phyloP scores from a whole-genome alignment of 2,113 vertebrate species.

The Archilochus colubris region DNA sequence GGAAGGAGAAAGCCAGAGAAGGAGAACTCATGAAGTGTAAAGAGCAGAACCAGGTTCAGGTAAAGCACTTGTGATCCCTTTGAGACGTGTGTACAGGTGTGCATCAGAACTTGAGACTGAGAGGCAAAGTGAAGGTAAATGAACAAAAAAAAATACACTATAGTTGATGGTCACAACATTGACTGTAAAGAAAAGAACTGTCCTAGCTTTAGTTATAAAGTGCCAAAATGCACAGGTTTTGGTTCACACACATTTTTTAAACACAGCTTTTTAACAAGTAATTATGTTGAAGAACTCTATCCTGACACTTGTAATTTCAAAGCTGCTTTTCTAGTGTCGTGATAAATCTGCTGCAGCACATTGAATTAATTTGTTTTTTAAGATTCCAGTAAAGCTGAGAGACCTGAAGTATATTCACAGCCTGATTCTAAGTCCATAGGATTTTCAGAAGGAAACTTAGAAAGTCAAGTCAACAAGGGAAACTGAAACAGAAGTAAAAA shows the following conservation, averaged over 20 bases:
- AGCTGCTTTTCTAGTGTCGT: background rate
- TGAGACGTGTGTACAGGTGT: background rate
- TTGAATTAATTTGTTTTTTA: background rate
- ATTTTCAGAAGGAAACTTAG: constrained; percentile 1
- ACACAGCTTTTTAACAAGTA: background rate
- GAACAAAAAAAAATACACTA: rapidly evolving
- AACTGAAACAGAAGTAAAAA: constrained; percentile 26
- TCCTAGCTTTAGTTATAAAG: background rate
- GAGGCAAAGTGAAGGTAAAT: background rate
- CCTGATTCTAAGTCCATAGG: background rate
- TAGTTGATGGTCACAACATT: background rate
- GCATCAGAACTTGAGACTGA: background rate
- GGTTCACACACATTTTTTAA: background rate
- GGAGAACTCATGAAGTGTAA: background rate
- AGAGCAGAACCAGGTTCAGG: background rate
- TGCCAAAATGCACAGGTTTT: background rate
- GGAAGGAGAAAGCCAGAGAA: background rate
- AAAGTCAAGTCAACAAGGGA: background rate
- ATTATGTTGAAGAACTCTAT: background rate
- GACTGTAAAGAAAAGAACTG: background rate
- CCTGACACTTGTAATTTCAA: background rate
- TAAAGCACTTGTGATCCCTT: background rate
- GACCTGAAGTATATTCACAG: background rate
- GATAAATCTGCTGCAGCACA: background rate
- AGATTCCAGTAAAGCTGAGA: background rate